These are phyloP conservation scores for Rhinogobius similis DNA, from an alignment of 2,113 vertebrate species.

Conservation along the genomic window DNA sequence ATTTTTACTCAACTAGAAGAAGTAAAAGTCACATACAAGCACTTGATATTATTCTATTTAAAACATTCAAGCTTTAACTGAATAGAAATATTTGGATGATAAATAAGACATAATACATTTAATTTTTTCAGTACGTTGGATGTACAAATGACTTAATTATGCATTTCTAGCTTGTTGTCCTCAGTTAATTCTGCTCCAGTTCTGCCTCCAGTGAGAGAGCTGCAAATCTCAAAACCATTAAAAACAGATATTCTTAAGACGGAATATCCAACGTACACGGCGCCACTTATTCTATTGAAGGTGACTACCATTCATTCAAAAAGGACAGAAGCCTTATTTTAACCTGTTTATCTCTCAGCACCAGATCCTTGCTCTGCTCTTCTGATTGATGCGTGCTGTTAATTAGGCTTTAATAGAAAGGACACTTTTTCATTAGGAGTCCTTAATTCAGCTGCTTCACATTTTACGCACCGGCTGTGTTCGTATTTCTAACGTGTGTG, in stretches of 20 bases:
- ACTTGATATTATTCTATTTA: too few species aligned
- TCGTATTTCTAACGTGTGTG: slow-evolving; percentile 2
- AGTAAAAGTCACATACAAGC: too few species aligned
- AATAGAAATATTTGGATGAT: too few species aligned
- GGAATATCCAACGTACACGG: slow-evolving; percentile 6
- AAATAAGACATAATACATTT: too few species aligned
- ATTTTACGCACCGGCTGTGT: slow-evolving; percentile 31
- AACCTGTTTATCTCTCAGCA: slow-evolving; percentile 30
- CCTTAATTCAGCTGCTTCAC: slow-evolving; percentile 43
- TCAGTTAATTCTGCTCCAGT: not conserved
- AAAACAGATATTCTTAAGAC: too few species aligned
- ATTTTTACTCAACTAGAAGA: too few species aligned
- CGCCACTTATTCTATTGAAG: slow-evolving; percentile 36
- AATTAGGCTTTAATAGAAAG: slow-evolving; percentile 68
- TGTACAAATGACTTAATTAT: too few species aligned
- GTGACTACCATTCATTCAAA: slow-evolving; percentile 52
- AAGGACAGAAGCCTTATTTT: slow-evolving; percentile 22
- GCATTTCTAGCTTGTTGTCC: not conserved
- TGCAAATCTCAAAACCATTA: too few species aligned
- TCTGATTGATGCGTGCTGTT: slow-evolving; percentile 61
- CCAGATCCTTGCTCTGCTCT: slow-evolving; percentile 16
- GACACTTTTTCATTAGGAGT: slow-evolving; percentile 62
- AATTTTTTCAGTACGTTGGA: too few species aligned
- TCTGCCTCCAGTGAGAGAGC: not conserved
- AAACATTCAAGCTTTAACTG: too few species aligned